Conservation (phyloP, 1,140 invertebrate genomes). For the Coenobita brevimanus region DNA sequence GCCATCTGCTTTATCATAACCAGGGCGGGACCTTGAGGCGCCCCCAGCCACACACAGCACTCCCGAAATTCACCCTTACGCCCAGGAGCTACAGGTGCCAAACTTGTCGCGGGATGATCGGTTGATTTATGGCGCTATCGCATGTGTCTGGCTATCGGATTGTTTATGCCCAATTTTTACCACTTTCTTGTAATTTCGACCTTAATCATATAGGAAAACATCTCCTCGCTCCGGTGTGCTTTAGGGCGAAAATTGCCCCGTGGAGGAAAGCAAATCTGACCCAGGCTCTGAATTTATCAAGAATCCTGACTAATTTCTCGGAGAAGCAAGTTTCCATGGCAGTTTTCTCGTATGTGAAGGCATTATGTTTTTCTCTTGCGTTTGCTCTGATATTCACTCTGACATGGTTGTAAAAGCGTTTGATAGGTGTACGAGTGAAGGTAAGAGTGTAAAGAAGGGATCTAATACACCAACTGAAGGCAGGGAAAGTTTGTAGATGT, state of each 20-base stretch:
- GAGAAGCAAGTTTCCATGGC: too few relatives aligned
- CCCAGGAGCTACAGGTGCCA: conserved; percentile 7
- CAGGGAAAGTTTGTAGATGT: too few relatives aligned
- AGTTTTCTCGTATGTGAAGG: too few relatives aligned
- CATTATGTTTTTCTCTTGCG: too few relatives aligned
- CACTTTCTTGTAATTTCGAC: conserved; percentile 50
- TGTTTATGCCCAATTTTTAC: conserved; percentile 56
- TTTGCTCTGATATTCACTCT: too few relatives aligned
- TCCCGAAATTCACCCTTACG: conserved; percentile 21
- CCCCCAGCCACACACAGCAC: background rate
- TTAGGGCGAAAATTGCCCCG: conserved; percentile 22
- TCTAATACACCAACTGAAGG: too few relatives aligned
- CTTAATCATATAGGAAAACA: conserved; percentile 26
- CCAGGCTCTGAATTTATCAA: too few relatives aligned
- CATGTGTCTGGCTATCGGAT: conserved; percentile 36
- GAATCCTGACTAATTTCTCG: too few relatives aligned
- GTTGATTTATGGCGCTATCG: conserved; percentile 39
- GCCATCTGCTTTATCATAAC: conserved; percentile 51
- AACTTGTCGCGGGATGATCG: conserved; percentile 18
- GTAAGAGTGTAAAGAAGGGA: too few relatives aligned
- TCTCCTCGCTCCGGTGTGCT: background rate
- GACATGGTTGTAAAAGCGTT: too few relatives aligned
- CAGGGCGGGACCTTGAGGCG: conserved; percentile 45
- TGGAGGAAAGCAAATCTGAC: conserved; percentile 30
- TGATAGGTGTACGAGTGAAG: too few relatives aligned